phyloP scores from a whole-genome alignment of 2,797 vertebrate species.

The Decapterus maruadsi region DNA sequence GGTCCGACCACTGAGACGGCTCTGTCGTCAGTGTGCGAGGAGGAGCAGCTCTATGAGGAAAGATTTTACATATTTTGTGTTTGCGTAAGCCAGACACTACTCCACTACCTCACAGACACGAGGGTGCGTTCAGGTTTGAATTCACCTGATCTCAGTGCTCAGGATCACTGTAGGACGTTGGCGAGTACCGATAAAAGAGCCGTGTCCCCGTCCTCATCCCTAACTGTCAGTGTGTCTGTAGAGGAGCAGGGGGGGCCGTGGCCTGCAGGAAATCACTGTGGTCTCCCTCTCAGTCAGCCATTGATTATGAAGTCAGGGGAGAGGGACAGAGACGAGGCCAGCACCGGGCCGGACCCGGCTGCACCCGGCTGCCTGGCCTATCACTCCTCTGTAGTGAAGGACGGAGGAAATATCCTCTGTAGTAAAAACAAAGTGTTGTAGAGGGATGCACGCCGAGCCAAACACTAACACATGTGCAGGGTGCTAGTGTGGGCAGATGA shows the following conservation, averaged over 20 bases:
- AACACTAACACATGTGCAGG: constrained; percentile 50
- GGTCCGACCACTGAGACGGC: too few species aligned
- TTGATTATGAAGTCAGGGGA: constrained; percentile 66
- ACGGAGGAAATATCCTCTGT: constrained; percentile 21
- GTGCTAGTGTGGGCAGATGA: constrained; percentile 60
- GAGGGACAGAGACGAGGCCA: constrained; percentile 52
- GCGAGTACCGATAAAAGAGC: too few species aligned
- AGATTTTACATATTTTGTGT: too few species aligned
- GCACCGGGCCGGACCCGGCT: constrained; percentile 42
- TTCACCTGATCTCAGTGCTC: too few species aligned
- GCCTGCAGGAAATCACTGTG: constrained; percentile 60
- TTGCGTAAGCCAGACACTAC: too few species aligned
- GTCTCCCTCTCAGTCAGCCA: constrained; percentile 53
- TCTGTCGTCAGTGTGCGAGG: too few species aligned
- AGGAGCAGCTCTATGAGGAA: too few species aligned
- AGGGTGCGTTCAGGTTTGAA: too few species aligned
- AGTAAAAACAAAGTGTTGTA: constrained; percentile 34
- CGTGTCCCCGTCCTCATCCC: not conserved
- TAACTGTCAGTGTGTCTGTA: constrained; percentile 45
- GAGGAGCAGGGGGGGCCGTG: constrained; percentile 43
- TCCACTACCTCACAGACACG: too few species aligned
- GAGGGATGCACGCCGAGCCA: constrained; percentile 27
- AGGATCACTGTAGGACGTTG: too few species aligned
- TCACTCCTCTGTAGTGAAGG: constrained; percentile 56
- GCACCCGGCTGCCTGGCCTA: constrained; percentile 35